Evolutionary conservation across 2,888 invertebrate species (phyloP), one percentile per base, ranked within the genome.

Genomic region (Lepetodrilus schrolli): DNA sequence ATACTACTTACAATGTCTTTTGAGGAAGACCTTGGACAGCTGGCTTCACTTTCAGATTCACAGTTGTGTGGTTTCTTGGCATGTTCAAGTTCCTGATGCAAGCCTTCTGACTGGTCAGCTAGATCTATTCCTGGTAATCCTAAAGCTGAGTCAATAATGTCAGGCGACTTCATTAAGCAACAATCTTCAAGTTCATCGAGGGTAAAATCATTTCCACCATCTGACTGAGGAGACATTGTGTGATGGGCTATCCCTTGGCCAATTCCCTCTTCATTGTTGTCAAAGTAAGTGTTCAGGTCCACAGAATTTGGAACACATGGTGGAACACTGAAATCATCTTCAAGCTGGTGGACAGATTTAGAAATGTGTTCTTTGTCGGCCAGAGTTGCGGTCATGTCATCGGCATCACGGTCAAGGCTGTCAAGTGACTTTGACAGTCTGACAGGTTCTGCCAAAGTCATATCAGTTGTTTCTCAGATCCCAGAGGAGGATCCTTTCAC

Each of bases 251-350:
- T n/a, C n/a, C n/a, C n/a, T n/a, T n/a, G n/a, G n/a, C n/a, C n/a
- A n/a, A n/a, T n/a, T 1, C 37, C 70, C 10, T 70, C 30, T 26
- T 70, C 70, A 50, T 50, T 50, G 21, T 70, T 36, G 38, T 70
- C 38, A 50, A 50, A 49, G 50, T 37, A 49, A 37, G 36, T n/a
- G 26, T 70, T 51, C 13, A 51, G 36, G 20, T 38, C 34, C 2
- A 36, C 30, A 34, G 50, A 47, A 50, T 34, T 30, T 36, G 8
- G 21, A 20, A 50, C 70, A 50, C 21, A 21, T 7, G 36, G 36
- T 17, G 17, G 30, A 20, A 38, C n/a, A 47, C 50, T 26, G 34
- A 50, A 36, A 3, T 20, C 51, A 38, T 49, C 70, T 23, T 70
- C 21, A 34, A 50, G 23, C 36, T 70, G 36, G 23, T 58, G 30